Evolutionary conservation across 2,888 invertebrate species (phyloP), one percentile per base, ranked within the genome.

Genomic region (Drosophila atripex): DNA sequence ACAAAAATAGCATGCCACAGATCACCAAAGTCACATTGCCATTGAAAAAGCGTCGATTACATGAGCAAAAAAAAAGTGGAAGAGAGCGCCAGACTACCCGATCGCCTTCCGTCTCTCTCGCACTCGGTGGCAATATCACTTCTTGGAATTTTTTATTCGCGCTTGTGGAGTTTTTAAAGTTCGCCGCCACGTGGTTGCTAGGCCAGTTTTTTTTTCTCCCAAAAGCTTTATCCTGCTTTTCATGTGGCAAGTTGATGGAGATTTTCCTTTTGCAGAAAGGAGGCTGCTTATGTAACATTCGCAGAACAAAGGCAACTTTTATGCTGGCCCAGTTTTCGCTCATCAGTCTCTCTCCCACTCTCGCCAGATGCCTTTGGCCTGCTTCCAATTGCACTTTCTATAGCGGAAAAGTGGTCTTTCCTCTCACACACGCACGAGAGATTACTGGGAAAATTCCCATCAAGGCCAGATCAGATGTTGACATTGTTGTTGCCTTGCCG

Each of bases 171-270:
- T 63, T 45, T 41, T n/a, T 21, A 59, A 65, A 51, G 41, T n/a
- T 11, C 21, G 21, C 21, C 73, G 87, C 86, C 88, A 84, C 83
- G 83, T 84, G 83, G 86, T 84, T 71, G 88, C 54, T 74, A 46
- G 46, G 43, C 88, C 47, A 66, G 70, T 75, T 77, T 30, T 35
- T 18, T 8, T 16, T 4, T 5, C 2, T 30, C 21, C 39, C 14
- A 14, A 7, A 35, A 32, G 28, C 46, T 8, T n/a, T 7, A 18
- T 30, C 25, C 49, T 12, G 25, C 28, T 47, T 49, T 64, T 58
- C 51, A 7, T 39, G 30, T 60, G 16, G 9, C 21, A 30, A 59
- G n/a, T 46, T 53, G 28, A 28, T 49, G 9, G 12, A 47, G 51
- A 50, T 54, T 59, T 54, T 16, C 12, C 53, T 50, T 59, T 43